Base-by-base conservation (phyloP, 2,888 invertebrate species). In the Mechanitis mazaeus region DNA sequence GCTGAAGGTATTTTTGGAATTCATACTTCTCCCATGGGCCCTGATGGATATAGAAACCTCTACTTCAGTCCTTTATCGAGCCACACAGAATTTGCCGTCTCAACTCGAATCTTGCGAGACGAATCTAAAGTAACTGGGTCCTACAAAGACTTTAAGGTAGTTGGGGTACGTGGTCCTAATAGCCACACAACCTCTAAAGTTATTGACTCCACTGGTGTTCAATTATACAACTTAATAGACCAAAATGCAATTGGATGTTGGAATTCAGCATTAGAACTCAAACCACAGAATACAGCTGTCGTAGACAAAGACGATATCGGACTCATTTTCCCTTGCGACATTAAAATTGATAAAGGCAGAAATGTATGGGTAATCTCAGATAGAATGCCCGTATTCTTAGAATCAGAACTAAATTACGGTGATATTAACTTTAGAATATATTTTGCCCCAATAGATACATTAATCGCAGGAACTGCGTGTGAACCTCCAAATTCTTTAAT, bases 231-330 rank as follows among this genome's bases (percentile, higher is more conserved):
- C 80, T 87, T 96, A 68, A 92, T 96, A 63, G 95, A 95, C 77
- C 94, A 94, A 76, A 96, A 96, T 74, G 94, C 94, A 0, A 91
- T 96, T 5, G 96, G 95, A 2, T 96, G 96, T 77, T 96, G 96
- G 95, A 94, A 94, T 71, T 93, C 93, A 0, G 88, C 91, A 9
- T 84, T 92, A 63, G 93, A 94, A 0, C 93, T 94, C 69, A 87
- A 91, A 28, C 91, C 93, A 0, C 91, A 93, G 65, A 93, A 94
- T 75, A 92, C 94, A 35, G 95, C 91, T 12, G 78, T 95, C 5
- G 93, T 94, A 1, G 96, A 95, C 69, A 93, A 92, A 67, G 95
- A 96, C 74, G 94, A 95, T 75, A 92, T 92, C 0, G 93, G 93
- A 7, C 84, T 96, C 38, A 93, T 95, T 35, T 96, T 96, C 77